Conservation (phyloP, 2,888 invertebrate genomes). For the Diadegma fenestrale region DNA sequence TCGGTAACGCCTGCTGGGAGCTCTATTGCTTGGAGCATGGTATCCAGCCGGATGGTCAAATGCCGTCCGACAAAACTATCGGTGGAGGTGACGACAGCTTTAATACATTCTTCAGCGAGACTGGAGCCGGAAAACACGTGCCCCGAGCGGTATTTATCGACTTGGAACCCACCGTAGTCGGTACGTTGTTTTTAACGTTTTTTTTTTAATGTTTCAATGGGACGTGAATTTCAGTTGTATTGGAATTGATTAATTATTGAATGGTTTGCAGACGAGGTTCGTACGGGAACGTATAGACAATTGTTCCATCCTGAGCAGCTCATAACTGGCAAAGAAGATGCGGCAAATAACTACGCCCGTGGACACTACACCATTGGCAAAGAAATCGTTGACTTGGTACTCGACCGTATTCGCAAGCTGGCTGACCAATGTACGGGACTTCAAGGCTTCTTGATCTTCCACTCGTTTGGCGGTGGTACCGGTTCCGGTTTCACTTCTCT, state of each 20-base stretch:
- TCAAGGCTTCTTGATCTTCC: constrained; percentile 97
- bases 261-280: constrained; percentile 90
- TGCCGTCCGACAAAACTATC: constrained; percentile 92
- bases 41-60: constrained; percentile 94
- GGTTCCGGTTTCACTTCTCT: constrained; percentile 99
- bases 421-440: constrained; percentile 97
- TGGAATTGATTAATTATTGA: not conserved
- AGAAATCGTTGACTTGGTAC: constrained; percentile 95
- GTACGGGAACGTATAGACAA: constrained; percentile 97
- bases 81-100: constrained; percentile 91
- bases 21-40: constrained; percentile 93
- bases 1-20: constrained; percentile 95
- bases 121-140: constrained; percentile 93
- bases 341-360: constrained; percentile 98
- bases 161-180: constrained; percentile 96
- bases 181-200: constrained; percentile 82
- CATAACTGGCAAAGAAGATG: constrained; percentile 98
- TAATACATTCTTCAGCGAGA: constrained; percentile 92
- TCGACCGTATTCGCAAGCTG: constrained; percentile 94
- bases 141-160: constrained; percentile 95
- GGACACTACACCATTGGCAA: constrained; percentile 99
- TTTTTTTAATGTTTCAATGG: not conserved
- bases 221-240: not conserved
- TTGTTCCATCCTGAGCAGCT: constrained; percentile 99
- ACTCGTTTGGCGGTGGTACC: constrained; percentile 97